Conservation (phyloP, 2,797 vertebrate genomes). For the Trachops cirrhosus region DNA sequence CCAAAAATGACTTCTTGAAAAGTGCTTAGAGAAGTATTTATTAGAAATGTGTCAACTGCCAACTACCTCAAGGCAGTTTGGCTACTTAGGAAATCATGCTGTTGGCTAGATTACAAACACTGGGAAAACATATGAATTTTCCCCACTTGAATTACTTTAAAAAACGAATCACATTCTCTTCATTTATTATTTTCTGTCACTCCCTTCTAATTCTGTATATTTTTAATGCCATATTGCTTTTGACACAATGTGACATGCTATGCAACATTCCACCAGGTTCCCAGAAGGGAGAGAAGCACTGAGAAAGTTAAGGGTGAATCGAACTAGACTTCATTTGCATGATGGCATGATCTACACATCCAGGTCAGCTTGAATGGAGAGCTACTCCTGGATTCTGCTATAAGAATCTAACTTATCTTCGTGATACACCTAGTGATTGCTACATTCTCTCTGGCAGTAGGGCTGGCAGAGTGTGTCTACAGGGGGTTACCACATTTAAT, state of each 20-base stretch:
- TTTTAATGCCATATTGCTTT: conserved; percentile 28
- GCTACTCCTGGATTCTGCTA: neutral
- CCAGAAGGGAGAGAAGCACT: neutral
- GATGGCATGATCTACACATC: neutral
- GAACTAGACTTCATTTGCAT: neutral
- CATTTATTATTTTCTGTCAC: conserved; percentile 24
- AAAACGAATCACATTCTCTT: neutral
- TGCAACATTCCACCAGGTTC: neutral
- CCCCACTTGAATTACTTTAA: conserved; percentile 26
- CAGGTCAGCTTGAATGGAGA: neutral
- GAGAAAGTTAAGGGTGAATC: neutral
- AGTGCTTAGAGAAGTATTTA: conserved; percentile 72
- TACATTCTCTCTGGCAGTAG: neutral
- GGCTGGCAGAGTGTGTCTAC: neutral
- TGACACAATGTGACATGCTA: neutral
- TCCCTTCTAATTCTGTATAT: conserved; percentile 14
- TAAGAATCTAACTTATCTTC: neutral
- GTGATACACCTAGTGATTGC: neutral
- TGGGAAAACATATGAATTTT: conserved; percentile 37
- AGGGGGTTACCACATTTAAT: neutral
- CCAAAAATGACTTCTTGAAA: conserved; percentile 75
- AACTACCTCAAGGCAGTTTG: conserved; percentile 64
- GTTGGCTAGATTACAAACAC: conserved; percentile 61
- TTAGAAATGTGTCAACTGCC: conserved; percentile 70
- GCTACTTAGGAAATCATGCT: conserved; percentile 59